These are phyloP conservation scores for Rhopalosiphum nymphaeae DNA, from an alignment of 2,888 invertebrate genomes.

Conservation along the genomic window DNA sequence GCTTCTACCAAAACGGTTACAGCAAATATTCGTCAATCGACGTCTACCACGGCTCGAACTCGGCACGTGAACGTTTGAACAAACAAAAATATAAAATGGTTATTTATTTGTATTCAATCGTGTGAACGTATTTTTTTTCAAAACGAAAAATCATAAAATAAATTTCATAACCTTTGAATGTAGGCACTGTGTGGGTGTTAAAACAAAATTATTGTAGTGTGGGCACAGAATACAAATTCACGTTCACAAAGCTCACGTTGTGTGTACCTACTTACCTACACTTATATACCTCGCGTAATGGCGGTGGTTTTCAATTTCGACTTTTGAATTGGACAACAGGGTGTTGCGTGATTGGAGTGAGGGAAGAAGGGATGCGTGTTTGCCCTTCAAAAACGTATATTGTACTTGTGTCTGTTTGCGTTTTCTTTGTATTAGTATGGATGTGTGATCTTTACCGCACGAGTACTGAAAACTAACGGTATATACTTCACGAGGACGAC, in stretches of 20 bases:
- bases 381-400: background rate
- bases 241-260: background rate
- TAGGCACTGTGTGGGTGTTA: background rate
- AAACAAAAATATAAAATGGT: background rate
- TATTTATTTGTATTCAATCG: background rate
- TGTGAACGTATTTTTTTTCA: background rate
- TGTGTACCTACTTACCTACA: background rate
- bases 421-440: background rate
- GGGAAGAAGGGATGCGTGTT: background rate
- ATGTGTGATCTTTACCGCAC: background rate
- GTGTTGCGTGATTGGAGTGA: background rate
- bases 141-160: background rate
- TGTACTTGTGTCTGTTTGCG: background rate
- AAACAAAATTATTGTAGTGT: background rate
- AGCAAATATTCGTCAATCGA: background rate
- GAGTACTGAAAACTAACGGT: background rate
- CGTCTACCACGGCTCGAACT: background rate
- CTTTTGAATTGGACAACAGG: background rate
- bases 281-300: background rate
- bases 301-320: background rate
- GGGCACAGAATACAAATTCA: background rate
- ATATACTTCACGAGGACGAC: background rate
- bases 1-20: background rate
- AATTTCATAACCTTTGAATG: background rate
- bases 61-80: background rate